Conservation (phyloP, 2,113 vertebrate species). For the Gyps fulvus region DNA sequence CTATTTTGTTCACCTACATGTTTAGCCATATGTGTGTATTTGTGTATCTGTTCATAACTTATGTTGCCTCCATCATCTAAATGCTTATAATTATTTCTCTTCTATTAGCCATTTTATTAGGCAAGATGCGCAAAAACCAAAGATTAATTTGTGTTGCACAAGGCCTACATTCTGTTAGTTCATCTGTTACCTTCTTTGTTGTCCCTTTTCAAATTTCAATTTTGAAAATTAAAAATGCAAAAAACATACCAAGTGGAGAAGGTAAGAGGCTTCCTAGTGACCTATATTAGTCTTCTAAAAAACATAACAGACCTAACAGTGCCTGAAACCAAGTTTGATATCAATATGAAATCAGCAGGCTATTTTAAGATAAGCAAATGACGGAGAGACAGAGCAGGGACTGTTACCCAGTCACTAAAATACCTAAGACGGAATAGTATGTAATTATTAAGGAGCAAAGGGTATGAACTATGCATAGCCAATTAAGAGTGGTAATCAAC, state of each 20-base stretch:
- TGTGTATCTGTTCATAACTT: neutral
- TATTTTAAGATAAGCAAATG: neutral
- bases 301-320: neutral
- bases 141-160: neutral
- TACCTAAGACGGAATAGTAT: neutral
- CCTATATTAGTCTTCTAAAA: neutral
- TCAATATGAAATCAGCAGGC: neutral
- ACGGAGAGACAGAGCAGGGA: neutral
- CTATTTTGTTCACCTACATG: neutral
- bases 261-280: neutral
- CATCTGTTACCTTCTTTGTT: neutral
- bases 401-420: neutral
- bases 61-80: neutral
- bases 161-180: neutral
- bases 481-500: neutral
- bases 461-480: neutral
- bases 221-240: neutral
- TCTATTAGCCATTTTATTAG: neutral
- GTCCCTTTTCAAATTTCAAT: neutral
- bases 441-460: neutral
- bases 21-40: neutral
- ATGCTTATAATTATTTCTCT: neutral
- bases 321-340: neutral
- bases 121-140: neutral
- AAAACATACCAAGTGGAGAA: neutral